phyloP scores from a whole-genome alignment of 2,113 vertebrate genomes.

The Salvator merianae region DNA sequence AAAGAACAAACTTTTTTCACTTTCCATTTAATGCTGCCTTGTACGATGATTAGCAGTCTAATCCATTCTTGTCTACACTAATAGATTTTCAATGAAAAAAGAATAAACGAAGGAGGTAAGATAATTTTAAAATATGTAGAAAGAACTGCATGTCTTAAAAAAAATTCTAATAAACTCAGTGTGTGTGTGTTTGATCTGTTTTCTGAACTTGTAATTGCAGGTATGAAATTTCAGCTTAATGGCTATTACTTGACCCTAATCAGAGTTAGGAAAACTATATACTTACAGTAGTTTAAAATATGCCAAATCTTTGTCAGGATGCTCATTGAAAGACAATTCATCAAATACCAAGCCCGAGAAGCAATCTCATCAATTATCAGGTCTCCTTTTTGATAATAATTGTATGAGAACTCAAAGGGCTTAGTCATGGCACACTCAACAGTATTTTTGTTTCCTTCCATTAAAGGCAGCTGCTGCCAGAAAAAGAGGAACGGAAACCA shows the following conservation, averaged over 20 bases:
- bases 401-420: neutral
- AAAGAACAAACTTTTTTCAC: too few species aligned
- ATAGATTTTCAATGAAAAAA: too few species aligned
- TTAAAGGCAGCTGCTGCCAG: neutral
- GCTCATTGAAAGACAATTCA: neutral
- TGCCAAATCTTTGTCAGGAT: neutral
- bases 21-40: too few species aligned
- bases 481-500: neutral
- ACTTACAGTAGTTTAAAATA: neutral
- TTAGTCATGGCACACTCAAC: neutral
- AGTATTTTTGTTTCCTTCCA: neutral
- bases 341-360: neutral
- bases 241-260: too few species aligned
- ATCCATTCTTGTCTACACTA: too few species aligned
- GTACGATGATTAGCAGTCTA: too few species aligned
- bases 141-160: too few species aligned
- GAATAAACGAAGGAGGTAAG: too few species aligned
- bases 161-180: too few species aligned
- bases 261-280: neutral
- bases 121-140: too few species aligned
- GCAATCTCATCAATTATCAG: neutral
- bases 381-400: neutral
- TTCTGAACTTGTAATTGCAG: neutral
- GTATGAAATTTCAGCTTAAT: neutral
- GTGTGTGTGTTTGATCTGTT: too few species aligned